A percentile compares a stretch with the other conserved stretches of the same genome.
These are phyloP conservation scores for Lycophotia porphyrea DNA, from an alignment of 2,888 invertebrate species.

Conservation along the genomic window DNA sequence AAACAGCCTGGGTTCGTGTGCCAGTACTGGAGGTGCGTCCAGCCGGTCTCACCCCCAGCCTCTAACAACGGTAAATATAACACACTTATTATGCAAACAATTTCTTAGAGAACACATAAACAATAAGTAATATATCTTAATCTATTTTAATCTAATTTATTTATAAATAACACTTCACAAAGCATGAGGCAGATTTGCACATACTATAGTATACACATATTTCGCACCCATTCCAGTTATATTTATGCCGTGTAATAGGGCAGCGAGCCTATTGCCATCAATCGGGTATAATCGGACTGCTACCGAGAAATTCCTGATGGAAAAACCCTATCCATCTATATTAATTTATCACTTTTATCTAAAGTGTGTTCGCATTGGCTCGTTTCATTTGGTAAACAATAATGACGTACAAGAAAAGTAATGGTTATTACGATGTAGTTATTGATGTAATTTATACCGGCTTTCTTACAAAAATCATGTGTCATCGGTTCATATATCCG, in stretches of 20 bases:
- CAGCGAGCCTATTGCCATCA: background rate
- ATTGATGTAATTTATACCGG: background rate
- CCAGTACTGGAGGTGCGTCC: constrained; percentile 90
- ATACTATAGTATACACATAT: background rate
- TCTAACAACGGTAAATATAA: constrained; percentile 83
- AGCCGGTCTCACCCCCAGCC: constrained; percentile 89
- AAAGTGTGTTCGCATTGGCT: background rate
- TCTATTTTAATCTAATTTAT: too few species aligned
- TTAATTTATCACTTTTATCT: background rate
- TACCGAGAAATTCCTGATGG: background rate
- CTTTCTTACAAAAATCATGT: background rate
- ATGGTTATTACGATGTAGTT: background rate
- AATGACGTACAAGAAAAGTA: background rate
- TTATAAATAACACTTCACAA: constrained; percentile 14
- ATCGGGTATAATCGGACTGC: background rate
- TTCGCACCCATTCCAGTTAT: background rate
- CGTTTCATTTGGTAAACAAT: constrained; percentile 27
- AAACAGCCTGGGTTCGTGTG: constrained; percentile 93
- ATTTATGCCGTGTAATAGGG: background rate
- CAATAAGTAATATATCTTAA: background rate
- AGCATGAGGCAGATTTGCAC: too few species aligned
- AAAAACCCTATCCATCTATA: background rate
- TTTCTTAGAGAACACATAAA: background rate
- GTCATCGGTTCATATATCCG: background rate
- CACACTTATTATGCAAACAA: background rate